Base-by-base conservation (phyloP, 2,888 invertebrate genomes). In the Eugnorisma glareosa region DNA sequence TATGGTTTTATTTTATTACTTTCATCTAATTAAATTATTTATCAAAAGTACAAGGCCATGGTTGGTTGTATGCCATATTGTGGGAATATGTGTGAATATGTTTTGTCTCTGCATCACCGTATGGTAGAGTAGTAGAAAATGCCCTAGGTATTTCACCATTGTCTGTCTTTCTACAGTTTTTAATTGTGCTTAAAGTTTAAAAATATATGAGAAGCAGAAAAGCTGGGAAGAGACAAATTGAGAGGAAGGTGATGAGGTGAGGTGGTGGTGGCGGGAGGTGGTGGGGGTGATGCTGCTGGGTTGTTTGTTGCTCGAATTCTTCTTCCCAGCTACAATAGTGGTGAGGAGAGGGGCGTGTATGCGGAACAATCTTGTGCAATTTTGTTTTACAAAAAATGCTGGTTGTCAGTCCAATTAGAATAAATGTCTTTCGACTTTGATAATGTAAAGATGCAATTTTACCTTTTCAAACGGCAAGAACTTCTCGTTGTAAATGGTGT, bases 401-500 rank as follows among this genome's bases (percentile, higher is more conserved):
- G 2, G 28, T 28, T 6, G 24, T 54, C n/a, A 54, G 54, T 4
- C 54, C n/a, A n/a, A 13, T 54, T n/a, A 5, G 11, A 54, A 54
- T n/a, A 24, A n/a, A n/a, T 54, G n/a, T 28, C 15, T 6, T 28
- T 13, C 18, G 18, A 59, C 18, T 57, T 57, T 31, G 57, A 31
- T 28, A 31, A 28, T 6, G 6, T 13, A 59, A 21, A 15, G 5
- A 1, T 18, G 11, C 45, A 13, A 18, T 31, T n/a, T 86, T 91
- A 97, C 95, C 91, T 97, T 97, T 84, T 97, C 97, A 43, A 97
- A 90, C 0, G 97, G 94, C 31, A 97, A 87, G 73, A 98, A 97
- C 59, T 98, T 95, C 90, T 98, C 97, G 86, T 97, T 97, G 90
- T 97, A 97, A 28, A 98, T 91, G n/a, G 97, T 95, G 85, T 98